phyloP scores from a whole-genome alignment of 2,888 invertebrate species.

The Platycnemis pennipes region DNA sequence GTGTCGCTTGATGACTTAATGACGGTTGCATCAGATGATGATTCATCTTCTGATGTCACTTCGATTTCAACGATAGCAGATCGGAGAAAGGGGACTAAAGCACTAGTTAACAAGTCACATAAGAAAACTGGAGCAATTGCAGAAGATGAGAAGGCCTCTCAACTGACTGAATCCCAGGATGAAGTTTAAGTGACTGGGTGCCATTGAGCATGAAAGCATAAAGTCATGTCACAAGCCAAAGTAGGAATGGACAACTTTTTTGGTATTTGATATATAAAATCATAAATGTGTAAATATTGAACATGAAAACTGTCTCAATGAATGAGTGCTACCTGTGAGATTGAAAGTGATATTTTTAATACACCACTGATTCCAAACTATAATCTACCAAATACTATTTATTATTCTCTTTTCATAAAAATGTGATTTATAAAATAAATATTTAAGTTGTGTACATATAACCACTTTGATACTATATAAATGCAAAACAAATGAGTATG shows the following conservation, averaged over 20 bases:
- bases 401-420: slow-evolving; percentile 17
- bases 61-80: background rate
- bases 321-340: background rate
- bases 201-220: background rate
- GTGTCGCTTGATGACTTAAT: slow-evolving; percentile 34
- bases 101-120: background rate
- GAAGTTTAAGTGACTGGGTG: background rate
- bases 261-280: background rate
- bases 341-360: slow-evolving; percentile 14
- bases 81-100: background rate
- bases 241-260: background rate
- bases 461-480: background rate
- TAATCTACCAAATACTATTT: background rate
- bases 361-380: background rate
- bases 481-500: background rate
- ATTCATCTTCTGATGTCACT: background rate
- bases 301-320: background rate
- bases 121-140: slow-evolving; percentile 12
- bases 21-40: background rate
- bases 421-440: background rate
- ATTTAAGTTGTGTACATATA: background rate
- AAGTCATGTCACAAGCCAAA: background rate
- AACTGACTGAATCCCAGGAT: background rate
- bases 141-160: background rate
- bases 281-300: background rate